Percentiles rank a stretch among this genome's conserved stretches.
Evolutionary conservation across 2,888 invertebrate species (phyloP).

Genomic region (Parnassius smintheus): DNA sequence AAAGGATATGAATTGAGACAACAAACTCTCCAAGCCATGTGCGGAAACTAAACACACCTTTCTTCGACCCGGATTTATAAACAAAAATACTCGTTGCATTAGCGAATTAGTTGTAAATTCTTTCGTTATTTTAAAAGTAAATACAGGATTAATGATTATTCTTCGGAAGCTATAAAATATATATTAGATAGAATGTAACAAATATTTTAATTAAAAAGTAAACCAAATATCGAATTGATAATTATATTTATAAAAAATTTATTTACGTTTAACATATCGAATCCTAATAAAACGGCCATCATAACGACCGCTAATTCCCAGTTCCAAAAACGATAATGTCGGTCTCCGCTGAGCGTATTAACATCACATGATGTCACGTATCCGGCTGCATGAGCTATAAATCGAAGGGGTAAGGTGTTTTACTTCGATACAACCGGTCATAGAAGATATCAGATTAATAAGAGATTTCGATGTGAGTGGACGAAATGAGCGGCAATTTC

Average conservation of each 20-base stretch:
- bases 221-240: conserved; percentile 17
- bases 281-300: conserved; percentile 39
- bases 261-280: conserved; percentile 33
- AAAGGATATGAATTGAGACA: background rate
- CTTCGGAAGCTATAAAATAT: too few species aligned
- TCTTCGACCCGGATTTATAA: conserved; percentile 9
- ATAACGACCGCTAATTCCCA: conserved; percentile 48
- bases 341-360: conserved; percentile 58
- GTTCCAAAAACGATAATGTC: conserved; percentile 45
- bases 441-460: conserved; percentile 71
- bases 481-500: conserved; percentile 71
- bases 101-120: conserved; percentile 1
- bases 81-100: conserved; percentile 3
- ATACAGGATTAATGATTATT: too few species aligned
- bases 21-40: background rate
- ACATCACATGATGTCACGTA: conserved; percentile 72
- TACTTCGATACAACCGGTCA: conserved; percentile 66
- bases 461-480: conserved; percentile 69
- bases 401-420: conserved; percentile 65
- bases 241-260: conserved; percentile 1
- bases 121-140: background rate
- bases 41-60: background rate
- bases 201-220: conserved; percentile 32
- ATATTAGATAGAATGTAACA: conserved; percentile 3
- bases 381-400: conserved; percentile 68